Conservation (phyloP, 2,113 vertebrate species). For the Sinosuthora webbiana region DNA sequence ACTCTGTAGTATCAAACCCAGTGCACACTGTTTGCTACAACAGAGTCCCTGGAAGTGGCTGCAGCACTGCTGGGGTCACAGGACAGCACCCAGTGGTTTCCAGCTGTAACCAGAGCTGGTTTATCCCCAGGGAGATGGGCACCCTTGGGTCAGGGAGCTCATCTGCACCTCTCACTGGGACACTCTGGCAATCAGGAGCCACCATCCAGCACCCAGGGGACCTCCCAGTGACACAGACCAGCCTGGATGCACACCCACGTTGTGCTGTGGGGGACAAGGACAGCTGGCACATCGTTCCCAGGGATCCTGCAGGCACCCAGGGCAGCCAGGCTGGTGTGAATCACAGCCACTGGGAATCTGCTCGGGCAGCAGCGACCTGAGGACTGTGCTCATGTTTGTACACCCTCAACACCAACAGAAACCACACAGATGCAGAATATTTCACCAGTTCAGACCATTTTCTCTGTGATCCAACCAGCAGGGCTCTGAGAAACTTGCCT, state of each 20-base stretch:
- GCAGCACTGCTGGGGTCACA: neutral
- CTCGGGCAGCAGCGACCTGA: neutral
- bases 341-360: neutral
- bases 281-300: accelerated
- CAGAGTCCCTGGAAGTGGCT: neutral
- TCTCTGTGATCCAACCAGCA: neutral
- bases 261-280: neutral
- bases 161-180: accelerated
- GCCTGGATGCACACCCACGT: accelerated
- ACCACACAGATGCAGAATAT: neutral
- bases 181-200: neutral
- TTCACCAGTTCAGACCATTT: neutral
- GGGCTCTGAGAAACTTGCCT: neutral
- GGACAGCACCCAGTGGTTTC: accelerated
- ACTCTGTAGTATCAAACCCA: neutral
- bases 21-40: neutral
- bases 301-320: accelerated
- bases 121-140: neutral
- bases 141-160: accelerated
- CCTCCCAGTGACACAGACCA: accelerated
- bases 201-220: neutral
- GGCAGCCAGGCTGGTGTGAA: neutral
- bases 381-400: neutral
- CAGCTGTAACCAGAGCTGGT: neutral
- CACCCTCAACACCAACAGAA: neutral